Evolutionary conservation across 1,140 invertebrate genomes (phyloP).

Genomic region (Scaptomyza graminum): DNA sequence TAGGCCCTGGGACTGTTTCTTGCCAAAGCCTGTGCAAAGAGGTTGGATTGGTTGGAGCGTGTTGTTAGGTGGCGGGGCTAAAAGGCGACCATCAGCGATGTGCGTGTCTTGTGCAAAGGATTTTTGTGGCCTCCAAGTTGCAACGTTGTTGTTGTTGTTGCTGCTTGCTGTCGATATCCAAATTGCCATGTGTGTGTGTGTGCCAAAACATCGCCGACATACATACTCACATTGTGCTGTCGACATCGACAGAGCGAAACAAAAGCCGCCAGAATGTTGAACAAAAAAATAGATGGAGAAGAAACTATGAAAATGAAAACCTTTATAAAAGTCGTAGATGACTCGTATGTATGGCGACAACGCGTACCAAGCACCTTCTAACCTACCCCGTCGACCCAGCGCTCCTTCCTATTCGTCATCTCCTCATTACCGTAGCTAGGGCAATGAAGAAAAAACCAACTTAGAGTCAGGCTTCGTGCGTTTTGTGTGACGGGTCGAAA

Average conservation of each 20-base stretch:
- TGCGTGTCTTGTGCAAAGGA: constrained; percentile 67
- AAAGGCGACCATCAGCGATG: constrained; percentile 35
- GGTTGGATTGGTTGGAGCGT: neutral
- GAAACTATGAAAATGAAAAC: constrained; percentile 72
- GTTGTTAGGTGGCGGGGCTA: neutral
- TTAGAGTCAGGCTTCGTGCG: constrained; percentile 32
- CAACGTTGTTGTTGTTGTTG: constrained; percentile 24
- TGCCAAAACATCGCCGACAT: constrained; percentile 45
- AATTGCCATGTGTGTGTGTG: constrained; percentile 42
- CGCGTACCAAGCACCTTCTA: constrained; percentile 63
- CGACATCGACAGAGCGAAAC: constrained; percentile 13
- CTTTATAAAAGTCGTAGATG: constrained; percentile 51
- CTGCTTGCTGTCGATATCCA: constrained; percentile 53
- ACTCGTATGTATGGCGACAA: constrained; percentile 53
- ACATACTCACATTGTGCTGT: constrained; percentile 58
- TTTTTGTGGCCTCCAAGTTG: constrained; percentile 52
- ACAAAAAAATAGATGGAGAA: constrained; percentile 16
- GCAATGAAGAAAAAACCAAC: neutral
- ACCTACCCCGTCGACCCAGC: neutral
- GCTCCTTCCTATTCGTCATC: neutral
- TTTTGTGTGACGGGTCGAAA: constrained; percentile 22
- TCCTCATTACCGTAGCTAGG: constrained; percentile 57
- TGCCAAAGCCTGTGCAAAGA: constrained; percentile 7
- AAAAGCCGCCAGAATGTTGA: constrained; percentile 31
- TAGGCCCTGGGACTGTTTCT: constrained; percentile 35